Percentiles rank a stretch among this genome's conserved stretches.
phyloP scores from a whole-genome alignment of 2,797 vertebrate species.

The Triplophysa yarkandensis region DNA sequence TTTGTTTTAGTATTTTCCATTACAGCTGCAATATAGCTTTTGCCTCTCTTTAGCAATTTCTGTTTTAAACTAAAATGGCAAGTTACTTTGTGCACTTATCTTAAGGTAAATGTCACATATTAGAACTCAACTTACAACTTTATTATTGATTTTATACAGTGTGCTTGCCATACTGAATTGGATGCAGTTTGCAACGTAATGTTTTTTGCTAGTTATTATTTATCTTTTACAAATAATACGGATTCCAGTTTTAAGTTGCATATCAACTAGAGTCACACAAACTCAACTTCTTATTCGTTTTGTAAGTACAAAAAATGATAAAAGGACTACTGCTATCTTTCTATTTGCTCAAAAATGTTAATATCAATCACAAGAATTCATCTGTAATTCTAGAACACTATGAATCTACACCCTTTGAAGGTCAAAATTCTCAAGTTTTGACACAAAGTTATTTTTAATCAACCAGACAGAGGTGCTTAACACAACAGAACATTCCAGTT shows the following conservation, averaged over 20 bases:
- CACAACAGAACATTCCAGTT: conserved; percentile 69
- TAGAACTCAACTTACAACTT: too few relatives aligned
- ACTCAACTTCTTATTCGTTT: neutral
- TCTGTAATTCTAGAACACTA: conserved; percentile 41
- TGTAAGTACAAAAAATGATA: conserved; percentile 16
- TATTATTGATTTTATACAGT: too few relatives aligned
- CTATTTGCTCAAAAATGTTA: conserved; percentile 22
- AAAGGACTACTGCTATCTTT: neutral
- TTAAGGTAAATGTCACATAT: too few relatives aligned
- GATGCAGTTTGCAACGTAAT: too few relatives aligned
- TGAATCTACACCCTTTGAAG: conserved; percentile 59
- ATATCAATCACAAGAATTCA: conserved; percentile 46
- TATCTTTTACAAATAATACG: too few relatives aligned
- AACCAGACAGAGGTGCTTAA: conserved; percentile 69
- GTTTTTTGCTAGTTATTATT: too few relatives aligned
- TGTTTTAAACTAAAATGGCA: too few relatives aligned
- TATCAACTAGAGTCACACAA: neutral
- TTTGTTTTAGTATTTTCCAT: neutral
- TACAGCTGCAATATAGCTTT: neutral
- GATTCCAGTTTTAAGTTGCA: neutral
- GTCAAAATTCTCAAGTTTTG: conserved; percentile 62
- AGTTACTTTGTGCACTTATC: too few relatives aligned
- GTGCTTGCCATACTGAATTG: too few relatives aligned
- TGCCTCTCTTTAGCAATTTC: too few relatives aligned
- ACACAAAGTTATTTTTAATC: conserved; percentile 73